These are phyloP conservation scores for Calameuta pallipes DNA, from an alignment of 2,888 invertebrate genomes.

Conservation along the genomic window DNA sequence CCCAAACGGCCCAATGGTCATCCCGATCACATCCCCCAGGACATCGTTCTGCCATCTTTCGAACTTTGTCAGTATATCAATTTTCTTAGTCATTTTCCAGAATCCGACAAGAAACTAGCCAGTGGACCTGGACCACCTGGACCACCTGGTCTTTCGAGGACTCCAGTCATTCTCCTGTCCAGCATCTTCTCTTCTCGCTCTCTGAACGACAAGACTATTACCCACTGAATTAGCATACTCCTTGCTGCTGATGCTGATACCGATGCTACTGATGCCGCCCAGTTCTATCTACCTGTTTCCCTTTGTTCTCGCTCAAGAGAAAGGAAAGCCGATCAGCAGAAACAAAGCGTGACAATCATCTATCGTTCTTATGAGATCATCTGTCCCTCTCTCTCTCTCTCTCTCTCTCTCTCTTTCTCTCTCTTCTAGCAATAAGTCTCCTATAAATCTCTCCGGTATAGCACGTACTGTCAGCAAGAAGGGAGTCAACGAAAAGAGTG, in stretches of 20 bases:
- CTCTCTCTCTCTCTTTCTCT: too few species aligned
- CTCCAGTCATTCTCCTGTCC: constrained; percentile 54
- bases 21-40: background rate
- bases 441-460: too few species aligned
- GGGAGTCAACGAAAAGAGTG: background rate
- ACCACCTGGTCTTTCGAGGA: constrained; percentile 53
- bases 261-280: background rate
- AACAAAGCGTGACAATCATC: constrained; percentile 17
- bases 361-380: background rate
- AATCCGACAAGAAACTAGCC: too few species aligned
- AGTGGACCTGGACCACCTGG: constrained; percentile 38
- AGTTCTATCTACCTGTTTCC: constrained; percentile 1
- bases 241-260: background rate
- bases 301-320: constrained; percentile 40
- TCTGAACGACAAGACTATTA: constrained; percentile 34
- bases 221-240: constrained; percentile 48
- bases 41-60: background rate
- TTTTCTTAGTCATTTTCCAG: too few species aligned
- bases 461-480: too few species aligned
- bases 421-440: too few species aligned
- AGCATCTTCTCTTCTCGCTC: constrained; percentile 17
- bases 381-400: background rate
- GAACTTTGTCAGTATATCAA: background rate
- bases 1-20: background rate
- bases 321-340: background rate